Conservation (phyloP, 2,888 invertebrate species). For the Ernsta delagoae region DNA sequence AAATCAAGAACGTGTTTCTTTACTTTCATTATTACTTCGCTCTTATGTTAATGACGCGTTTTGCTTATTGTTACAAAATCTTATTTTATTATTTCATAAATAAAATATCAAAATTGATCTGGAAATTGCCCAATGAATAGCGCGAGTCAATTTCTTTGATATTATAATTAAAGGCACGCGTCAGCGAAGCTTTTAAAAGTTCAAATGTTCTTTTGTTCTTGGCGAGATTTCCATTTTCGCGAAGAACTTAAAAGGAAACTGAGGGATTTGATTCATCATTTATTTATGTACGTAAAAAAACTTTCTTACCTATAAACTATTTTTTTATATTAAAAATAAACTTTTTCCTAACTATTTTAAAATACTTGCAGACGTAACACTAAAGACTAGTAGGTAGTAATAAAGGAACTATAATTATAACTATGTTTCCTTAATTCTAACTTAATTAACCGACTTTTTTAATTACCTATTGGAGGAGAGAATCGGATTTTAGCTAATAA, state of each 20-base stretch:
- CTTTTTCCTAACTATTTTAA: too few relatives aligned
- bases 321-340: too few relatives aligned
- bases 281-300: conserved; percentile 43
- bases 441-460: too few relatives aligned
- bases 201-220: conserved; percentile 57
- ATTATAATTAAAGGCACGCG: conserved; percentile 53
- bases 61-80: background rate
- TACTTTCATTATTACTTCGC: too few relatives aligned
- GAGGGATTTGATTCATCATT: conserved; percentile 45
- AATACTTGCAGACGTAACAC: too few relatives aligned
- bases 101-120: background rate
- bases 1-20: too few relatives aligned
- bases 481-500: background rate
- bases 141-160: conserved; percentile 42
- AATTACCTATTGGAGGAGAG: background rate
- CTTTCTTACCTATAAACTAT: conserved; percentile 31
- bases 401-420: too few relatives aligned
- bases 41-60: too few relatives aligned
- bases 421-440: too few relatives aligned
- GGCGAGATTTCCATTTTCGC: conserved; percentile 51
- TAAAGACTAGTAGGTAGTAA: background rate
- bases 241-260: conserved; percentile 48
- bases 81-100: background rate
- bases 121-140: background rate
- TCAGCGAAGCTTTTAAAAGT: conserved; percentile 54